phyloP scores from a whole-genome alignment of 2,797 vertebrate genomes.

The Acanthis flammea region DNA sequence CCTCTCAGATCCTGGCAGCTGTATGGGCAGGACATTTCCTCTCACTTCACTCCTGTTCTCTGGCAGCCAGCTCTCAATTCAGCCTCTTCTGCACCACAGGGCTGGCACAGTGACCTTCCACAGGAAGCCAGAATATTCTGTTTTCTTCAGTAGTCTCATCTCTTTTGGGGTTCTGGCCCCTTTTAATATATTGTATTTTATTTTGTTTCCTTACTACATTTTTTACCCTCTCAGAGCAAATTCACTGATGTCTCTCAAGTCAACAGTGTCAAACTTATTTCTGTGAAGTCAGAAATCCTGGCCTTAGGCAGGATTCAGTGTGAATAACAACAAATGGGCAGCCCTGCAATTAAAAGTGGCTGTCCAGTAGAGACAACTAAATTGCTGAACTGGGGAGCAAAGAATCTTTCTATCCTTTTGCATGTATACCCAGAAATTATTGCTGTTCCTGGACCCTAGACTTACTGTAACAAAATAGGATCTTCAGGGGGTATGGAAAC shows the following conservation, averaged over 20 bases:
- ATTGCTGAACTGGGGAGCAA: not conserved
- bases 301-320: not conserved
- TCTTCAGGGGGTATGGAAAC: fast-evolving
- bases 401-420: not conserved
- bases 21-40: not conserved
- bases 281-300: not conserved
- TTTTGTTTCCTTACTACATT: not conserved
- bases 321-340: constrained; percentile 27
- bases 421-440: not conserved
- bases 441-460: not conserved
- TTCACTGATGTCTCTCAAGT: not conserved
- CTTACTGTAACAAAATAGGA: not conserved
- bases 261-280: not conserved
- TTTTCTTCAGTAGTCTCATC: not conserved
- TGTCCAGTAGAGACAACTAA: not conserved
- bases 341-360: constrained; percentile 58
- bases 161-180: not conserved
- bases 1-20: constrained; percentile 10
- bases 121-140: not conserved
- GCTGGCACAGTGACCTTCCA: not conserved
- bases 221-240: not conserved
- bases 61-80: not conserved
- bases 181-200: not conserved
- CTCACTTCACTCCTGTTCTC: constrained; percentile 1
- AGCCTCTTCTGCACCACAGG: not conserved